Percentiles rank a stretch among this genome's conserved stretches.
phyloP scores from a whole-genome alignment of 2,888 invertebrate species.

The Leptodirus hochenwartii region DNA sequence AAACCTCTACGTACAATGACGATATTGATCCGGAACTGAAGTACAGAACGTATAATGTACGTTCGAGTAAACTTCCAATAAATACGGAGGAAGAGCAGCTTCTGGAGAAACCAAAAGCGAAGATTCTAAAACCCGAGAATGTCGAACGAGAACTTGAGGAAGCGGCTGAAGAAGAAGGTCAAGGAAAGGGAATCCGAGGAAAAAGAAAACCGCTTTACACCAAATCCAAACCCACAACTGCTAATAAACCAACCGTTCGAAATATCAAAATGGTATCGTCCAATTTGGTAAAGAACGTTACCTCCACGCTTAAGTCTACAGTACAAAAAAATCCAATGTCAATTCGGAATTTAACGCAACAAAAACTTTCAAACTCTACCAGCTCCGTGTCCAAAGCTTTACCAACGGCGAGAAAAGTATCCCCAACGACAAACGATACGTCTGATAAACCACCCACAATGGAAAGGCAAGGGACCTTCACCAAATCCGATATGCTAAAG shows the following conservation, averaged over 20 bases:
- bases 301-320: conserved; percentile 16
- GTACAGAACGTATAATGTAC: conserved; percentile 6
- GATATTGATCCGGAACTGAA: no score
- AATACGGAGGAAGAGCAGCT: conserved; percentile 30
- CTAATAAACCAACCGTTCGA: conserved; percentile 15
- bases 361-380: conserved; percentile 11
- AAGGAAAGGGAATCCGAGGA: conserved; percentile 31
- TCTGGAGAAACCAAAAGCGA: conserved; percentile 35
- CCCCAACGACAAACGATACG: conserved; percentile 5
- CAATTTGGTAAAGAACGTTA: conserved; percentile 23
- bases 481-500: conserved; percentile 54
- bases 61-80: conserved; percentile 11
- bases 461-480: conserved; percentile 80
- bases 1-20: conserved; percentile 4
- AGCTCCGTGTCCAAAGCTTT: conserved; percentile 2
- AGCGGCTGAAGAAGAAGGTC: conserved; percentile 13
- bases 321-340: no score
- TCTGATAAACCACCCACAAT: conserved; percentile 19
- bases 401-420: conserved; percentile 4
- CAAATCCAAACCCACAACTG: no score
- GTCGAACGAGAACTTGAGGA: conserved; percentile 25
- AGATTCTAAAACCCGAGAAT: conserved; percentile 35
- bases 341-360: no score
- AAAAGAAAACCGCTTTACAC: conserved; percentile 48
- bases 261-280: conserved; percentile 21